Conservation (phyloP, 64 coral and sea anemone genomes). For the Acropora tenuis region DNA sequence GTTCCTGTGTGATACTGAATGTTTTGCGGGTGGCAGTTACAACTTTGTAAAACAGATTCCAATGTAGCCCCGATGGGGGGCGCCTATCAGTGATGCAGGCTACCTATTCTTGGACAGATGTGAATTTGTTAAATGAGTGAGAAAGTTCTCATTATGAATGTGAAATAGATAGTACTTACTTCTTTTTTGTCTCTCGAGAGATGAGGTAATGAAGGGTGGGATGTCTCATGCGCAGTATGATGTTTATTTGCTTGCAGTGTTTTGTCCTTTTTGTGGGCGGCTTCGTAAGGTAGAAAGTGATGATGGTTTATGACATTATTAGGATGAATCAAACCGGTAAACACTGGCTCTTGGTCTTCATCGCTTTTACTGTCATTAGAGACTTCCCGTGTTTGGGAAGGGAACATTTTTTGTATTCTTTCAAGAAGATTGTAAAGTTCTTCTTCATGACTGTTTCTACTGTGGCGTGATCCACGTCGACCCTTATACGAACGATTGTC, state of each 20-base stretch:
- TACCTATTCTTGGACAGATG: too few species aligned
- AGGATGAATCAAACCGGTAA: conserved; percentile 68
- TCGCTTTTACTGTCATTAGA: conserved; percentile 3
- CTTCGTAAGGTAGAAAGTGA: conserved; percentile 85
- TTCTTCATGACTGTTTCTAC: conserved; percentile 1
- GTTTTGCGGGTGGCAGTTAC: too few species aligned
- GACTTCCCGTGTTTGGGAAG: background rate
- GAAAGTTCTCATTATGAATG: too few species aligned
- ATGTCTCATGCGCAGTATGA: background rate
- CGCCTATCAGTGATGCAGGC: too few species aligned
- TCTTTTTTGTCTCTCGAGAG: conserved; percentile 2
- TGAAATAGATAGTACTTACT: background rate
- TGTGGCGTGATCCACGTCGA: conserved; percentile 37
- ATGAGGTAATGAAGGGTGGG: background rate
- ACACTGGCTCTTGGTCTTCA: conserved; percentile 30
- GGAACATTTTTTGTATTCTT: conserved; percentile 19
- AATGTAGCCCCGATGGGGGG: too few species aligned
- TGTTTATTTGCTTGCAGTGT: background rate
- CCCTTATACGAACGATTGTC: conserved; percentile 17
- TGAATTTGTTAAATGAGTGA: too few species aligned
- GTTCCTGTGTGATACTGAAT: too few species aligned
- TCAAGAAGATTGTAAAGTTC: conserved; percentile 15
- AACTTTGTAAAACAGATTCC: too few species aligned
- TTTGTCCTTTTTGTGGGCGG: conserved; percentile 17
- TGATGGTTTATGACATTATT: conserved; percentile 91